Evolutionary conservation across 53 echinoderm and acorn worm species (phyloP).

Genomic region (Actinopyga echinites): DNA sequence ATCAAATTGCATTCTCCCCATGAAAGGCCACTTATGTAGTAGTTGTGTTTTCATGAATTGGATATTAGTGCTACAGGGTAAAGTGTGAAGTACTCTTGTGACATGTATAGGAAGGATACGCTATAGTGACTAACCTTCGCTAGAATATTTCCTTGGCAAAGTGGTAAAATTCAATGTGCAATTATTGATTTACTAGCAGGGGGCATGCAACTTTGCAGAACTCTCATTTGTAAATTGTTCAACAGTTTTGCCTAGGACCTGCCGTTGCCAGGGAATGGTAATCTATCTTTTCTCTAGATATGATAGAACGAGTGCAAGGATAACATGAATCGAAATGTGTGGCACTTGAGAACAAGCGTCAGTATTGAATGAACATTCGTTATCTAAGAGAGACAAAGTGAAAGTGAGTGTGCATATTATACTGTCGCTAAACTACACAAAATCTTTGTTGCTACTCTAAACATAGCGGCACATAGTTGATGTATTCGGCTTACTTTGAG

Average conservation of each 20-base stretch:
- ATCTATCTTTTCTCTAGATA: constrained; percentile 1
- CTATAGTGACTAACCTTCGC: constrained; percentile 1
- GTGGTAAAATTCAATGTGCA: constrained; percentile 19
- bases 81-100: not conserved
- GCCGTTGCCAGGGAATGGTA: not conserved
- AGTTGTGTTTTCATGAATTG: too few species aligned
- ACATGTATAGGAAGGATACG: not conserved
- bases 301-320: not conserved
- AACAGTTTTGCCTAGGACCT: not conserved
- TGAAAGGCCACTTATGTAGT: too few species aligned
- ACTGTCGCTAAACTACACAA: too few species aligned
- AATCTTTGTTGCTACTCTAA: too few species aligned
- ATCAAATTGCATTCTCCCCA: too few species aligned
- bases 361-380: too few species aligned
- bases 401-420: too few species aligned
- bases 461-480: too few species aligned
- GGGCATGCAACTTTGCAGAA: not conserved
- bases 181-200: constrained; percentile 8
- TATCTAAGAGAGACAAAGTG: too few species aligned
- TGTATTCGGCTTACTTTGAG: too few species aligned
- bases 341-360: too few species aligned
- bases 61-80: not conserved
- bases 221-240: not conserved
- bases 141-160: not conserved
- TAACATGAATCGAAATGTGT: too few species aligned